Percentiles rank a stretch among this genome's conserved stretches.
phyloP scores from a whole-genome alignment of 1,140 invertebrate genomes.

The Wasmannia auropunctata region DNA sequence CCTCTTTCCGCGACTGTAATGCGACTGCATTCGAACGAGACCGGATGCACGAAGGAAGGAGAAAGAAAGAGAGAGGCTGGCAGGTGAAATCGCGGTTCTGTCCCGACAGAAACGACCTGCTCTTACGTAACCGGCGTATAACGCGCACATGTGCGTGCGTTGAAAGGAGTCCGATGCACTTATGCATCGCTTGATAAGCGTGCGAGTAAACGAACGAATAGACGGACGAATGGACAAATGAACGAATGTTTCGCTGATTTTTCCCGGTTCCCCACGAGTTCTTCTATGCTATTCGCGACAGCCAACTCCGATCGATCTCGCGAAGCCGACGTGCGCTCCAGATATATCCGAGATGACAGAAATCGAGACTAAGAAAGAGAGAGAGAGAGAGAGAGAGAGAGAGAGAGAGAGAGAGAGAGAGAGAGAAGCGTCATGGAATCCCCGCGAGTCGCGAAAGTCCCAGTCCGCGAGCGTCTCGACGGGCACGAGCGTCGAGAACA shows the following conservation, averaged over 20 bases:
- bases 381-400: too few relatives aligned
- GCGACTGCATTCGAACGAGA: constrained; percentile 14
- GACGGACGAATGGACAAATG: too few relatives aligned
- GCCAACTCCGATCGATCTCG: constrained; percentile 19
- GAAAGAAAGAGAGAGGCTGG: background rate
- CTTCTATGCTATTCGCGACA: background rate
- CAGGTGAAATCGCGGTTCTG: constrained; percentile 61
- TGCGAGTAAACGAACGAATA: background rate
- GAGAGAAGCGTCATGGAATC: background rate
- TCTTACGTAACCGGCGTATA: constrained; percentile 46
- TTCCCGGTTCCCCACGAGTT: background rate
- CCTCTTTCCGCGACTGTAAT: background rate
- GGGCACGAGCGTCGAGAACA: background rate
- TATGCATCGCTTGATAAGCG: background rate
- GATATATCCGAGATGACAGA: background rate
- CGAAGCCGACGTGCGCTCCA: background rate
- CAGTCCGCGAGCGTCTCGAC: background rate
- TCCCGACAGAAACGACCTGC: constrained; percentile 22
- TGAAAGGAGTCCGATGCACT: background rate
- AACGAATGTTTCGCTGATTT: background rate
- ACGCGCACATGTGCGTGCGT: background rate
- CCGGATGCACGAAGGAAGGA: background rate
- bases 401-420: too few relatives aligned
- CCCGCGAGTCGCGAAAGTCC: background rate
- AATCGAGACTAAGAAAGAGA: too few relatives aligned